Conservation (phyloP, 2,113 vertebrate genomes). For the Toxostoma redivivum region DNA sequence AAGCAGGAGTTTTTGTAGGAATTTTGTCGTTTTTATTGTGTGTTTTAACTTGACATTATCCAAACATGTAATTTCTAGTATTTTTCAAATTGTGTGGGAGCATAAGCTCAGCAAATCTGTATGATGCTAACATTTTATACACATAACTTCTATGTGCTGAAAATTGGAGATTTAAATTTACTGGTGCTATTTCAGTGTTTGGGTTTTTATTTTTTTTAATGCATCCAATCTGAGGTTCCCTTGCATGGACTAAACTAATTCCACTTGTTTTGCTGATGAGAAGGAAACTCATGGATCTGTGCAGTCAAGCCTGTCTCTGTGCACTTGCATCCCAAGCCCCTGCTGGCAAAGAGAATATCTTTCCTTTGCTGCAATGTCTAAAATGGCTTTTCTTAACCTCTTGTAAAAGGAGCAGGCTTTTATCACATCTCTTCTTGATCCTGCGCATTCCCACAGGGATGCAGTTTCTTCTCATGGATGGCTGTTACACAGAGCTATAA, state of each 20-base stretch:
- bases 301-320: background rate
- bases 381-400: constrained; percentile 22
- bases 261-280: background rate
- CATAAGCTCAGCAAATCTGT: background rate
- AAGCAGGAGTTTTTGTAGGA: background rate
- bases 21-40: background rate
- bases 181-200: background rate
- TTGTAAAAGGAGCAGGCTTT: constrained; percentile 27
- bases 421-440: constrained; percentile 2
- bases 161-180: background rate
- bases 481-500: background rate
- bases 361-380: background rate
- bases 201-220: background rate
- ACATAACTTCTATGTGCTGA: background rate
- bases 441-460: background rate
- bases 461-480: background rate
- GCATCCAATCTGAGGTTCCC: background rate
- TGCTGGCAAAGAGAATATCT: background rate
- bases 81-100: background rate
- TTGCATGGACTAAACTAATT: background rate
- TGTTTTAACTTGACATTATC: background rate
- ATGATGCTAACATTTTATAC: background rate
- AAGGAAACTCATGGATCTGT: background rate
- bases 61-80: background rate
- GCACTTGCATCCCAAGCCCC: background rate